phyloP scores from a whole-genome alignment of 2,888 invertebrate genomes.

The Brassicogethes aeneus region DNA sequence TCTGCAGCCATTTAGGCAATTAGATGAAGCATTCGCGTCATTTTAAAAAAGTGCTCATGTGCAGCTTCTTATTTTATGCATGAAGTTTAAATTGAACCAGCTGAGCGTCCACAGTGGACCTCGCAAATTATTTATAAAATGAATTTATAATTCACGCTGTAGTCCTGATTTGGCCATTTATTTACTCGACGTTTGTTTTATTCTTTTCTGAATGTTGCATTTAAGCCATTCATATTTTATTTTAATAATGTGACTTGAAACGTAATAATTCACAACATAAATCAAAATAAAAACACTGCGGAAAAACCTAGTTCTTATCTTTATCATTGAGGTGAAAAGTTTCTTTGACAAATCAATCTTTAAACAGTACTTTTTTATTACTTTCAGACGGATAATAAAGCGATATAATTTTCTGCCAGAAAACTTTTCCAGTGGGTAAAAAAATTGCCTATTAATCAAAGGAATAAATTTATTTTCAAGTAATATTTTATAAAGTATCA shows the following conservation, averaged over 20 bases:
- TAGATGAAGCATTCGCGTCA: not conserved
- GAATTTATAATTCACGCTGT: slow-evolving; percentile 3
- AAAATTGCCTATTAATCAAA: too few relatives aligned
- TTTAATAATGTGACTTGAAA: not conserved
- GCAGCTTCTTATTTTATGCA: slow-evolving; percentile 9
- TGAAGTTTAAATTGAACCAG: slow-evolving; percentile 10
- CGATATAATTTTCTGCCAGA: too few relatives aligned
- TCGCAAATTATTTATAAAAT: slow-evolving; percentile 7
- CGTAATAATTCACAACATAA: too few relatives aligned
- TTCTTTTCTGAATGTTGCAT: not conserved
- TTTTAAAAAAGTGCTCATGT: not conserved
- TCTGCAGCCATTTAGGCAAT: not conserved
- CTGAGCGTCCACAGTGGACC: slow-evolving; percentile 1
- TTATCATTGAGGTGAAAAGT: too few relatives aligned
- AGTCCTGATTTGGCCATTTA: slow-evolving; percentile 7
- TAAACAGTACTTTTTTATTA: too few relatives aligned
- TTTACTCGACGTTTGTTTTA: not conserved
- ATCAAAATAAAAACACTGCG: too few relatives aligned
- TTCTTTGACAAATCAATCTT: too few relatives aligned
- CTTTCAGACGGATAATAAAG: too few relatives aligned
- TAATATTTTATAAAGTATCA: too few relatives aligned
- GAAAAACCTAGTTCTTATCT: too few relatives aligned
- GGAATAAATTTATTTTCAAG: too few relatives aligned
- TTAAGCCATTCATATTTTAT: not conserved
- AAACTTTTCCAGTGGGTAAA: too few relatives aligned